Conservation (phyloP, 2,888 invertebrate species). For the Smittia aterrima region DNA sequence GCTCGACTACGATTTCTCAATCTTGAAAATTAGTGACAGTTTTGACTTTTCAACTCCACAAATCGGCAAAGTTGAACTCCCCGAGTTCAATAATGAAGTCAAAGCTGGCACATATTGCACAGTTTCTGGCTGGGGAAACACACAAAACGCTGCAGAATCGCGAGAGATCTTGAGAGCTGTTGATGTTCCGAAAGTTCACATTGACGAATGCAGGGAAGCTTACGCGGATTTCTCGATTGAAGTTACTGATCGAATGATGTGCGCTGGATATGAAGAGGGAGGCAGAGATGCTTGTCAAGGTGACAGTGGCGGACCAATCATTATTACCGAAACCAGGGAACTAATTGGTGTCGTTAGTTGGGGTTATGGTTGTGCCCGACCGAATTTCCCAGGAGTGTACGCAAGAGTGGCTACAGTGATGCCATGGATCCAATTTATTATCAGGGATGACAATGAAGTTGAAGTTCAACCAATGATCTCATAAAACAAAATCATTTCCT, state of each 20-base stretch:
- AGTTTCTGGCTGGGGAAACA: slow-evolving; percentile 52
- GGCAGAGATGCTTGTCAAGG: slow-evolving; percentile 56
- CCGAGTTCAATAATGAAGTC: slow-evolving; percentile 48
- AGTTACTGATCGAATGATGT: slow-evolving; percentile 11
- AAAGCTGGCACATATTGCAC: slow-evolving; percentile 49
- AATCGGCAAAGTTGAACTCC: slow-evolving; percentile 50
- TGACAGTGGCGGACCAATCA: slow-evolving; percentile 48
- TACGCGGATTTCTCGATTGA: slow-evolving; percentile 53
- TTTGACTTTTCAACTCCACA: slow-evolving; percentile 50
- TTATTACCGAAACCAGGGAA: background rate
- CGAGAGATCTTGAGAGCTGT: slow-evolving; percentile 56
- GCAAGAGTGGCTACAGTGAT: slow-evolving; percentile 51
- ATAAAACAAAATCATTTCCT: too few species aligned
- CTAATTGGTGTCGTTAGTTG: slow-evolving; percentile 56
- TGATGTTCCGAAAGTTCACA: slow-evolving; percentile 57
- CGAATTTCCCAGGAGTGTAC: slow-evolving; percentile 57
- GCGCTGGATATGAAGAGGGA: slow-evolving; percentile 43
- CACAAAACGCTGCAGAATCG: slow-evolving; percentile 48
- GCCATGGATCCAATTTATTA: slow-evolving; percentile 49
- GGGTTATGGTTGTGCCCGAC: slow-evolving; percentile 57
- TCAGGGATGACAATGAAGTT: too few species aligned
- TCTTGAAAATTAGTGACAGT: slow-evolving; percentile 56
- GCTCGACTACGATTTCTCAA: slow-evolving; percentile 60
- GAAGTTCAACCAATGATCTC: too few species aligned
- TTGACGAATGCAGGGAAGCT: slow-evolving; percentile 54